Base-by-base conservation (phyloP, 2,797 vertebrate species). In the Anguilla marmorata region DNA sequence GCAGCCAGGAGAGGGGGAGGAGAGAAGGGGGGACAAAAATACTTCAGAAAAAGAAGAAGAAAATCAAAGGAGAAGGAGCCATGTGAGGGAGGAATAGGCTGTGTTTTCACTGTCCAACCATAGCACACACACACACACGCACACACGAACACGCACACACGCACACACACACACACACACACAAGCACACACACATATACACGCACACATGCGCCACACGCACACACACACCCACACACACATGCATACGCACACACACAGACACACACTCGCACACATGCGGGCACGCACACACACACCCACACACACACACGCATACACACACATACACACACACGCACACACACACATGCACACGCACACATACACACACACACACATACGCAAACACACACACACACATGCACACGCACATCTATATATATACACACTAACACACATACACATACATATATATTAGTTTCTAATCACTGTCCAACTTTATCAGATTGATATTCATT, bases 1-100 rank as follows among this genome's bases (percentile, higher is more conserved):
- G 41, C 87, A 92, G 91, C 90, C 91, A 92, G 88, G 89, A 30
- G 56, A 48, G 33, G 63, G 41, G 27, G 27, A 54, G 37, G 16
- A 16, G 19, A 56, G 63, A 37, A 72, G 41, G 58, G 8, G 56
- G 4, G 54, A 79, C 63, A 69, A 84, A 80, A 84, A 30, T 66
- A 84, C 30, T 80, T 41, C 48, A 63, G 79, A 56, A 27, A 87
- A 84, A 72, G 89, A 90, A 90, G 33, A 60, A n/a, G 85, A 80
- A 24, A 11, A 27, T 24, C 14, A 12, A 16, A 80, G 9, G 48
- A 85, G 45, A 79, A 30, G 19, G 27, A 60, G 83, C 69, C 56
- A 3, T 56, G 1, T 66, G 5, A 41, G 50, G 60, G 14, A 14
- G 63, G 27, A 19, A 30, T 14, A 37, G 41, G 84, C 63, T 48